These are phyloP conservation scores for Gymnocheta viridis DNA, from an alignment of 2,888 invertebrate species.

Conservation along the genomic window DNA sequence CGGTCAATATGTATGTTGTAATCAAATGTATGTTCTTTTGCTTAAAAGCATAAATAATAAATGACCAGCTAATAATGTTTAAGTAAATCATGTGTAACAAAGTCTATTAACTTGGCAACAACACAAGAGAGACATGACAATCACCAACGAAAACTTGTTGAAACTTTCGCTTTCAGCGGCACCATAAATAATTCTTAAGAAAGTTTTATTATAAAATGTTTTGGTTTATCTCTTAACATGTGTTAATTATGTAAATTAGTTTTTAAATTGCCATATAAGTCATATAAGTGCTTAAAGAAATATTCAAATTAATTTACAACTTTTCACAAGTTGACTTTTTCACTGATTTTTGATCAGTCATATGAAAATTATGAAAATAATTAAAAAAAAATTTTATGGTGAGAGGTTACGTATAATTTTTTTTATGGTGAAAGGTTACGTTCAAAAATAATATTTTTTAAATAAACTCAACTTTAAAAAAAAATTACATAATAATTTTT, in stretches of 20 bases:
- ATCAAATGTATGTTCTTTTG: background rate
- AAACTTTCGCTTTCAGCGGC: constrained; percentile 63
- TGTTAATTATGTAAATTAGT: constrained; percentile 54
- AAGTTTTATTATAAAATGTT: constrained; percentile 29
- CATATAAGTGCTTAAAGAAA: background rate
- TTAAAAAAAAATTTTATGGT: background rate
- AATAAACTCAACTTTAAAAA: background rate
- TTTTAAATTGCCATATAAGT: constrained; percentile 8
- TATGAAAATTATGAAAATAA: constrained; percentile 9
- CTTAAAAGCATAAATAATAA: constrained; percentile 18
- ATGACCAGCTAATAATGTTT: constrained; percentile 34
- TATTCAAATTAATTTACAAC: constrained; percentile 40
- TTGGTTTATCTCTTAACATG: background rate
- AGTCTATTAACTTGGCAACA: constrained; percentile 8
- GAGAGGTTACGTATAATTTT: background rate
- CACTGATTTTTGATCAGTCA: constrained; percentile 27
- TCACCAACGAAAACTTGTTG: background rate
- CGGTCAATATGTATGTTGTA: background rate
- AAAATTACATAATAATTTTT: background rate
- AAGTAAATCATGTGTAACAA: background rate
- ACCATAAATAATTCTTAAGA: constrained; percentile 32
- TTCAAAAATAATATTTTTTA: background rate
- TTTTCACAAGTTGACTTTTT: constrained; percentile 37
- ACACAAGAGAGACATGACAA: constrained; percentile 1
- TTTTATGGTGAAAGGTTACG: background rate